Evolutionary conservation across 2,113 vertebrate genomes (phyloP), one percentile per base, ranked within the genome.

Genomic region (Apus apus): DNA sequence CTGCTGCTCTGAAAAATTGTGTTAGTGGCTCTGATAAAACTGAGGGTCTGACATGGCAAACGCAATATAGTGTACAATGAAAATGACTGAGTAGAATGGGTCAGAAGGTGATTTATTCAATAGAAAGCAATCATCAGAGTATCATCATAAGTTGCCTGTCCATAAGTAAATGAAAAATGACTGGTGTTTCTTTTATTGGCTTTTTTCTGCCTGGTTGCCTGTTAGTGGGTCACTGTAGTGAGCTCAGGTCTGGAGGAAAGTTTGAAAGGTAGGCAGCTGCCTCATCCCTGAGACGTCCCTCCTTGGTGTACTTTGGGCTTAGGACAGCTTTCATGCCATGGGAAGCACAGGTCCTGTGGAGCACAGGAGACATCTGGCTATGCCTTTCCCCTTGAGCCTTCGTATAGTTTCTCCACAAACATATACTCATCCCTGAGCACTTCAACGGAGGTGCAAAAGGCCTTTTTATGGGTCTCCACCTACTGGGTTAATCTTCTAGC

Each of bases 1-100:
- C 84, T 83, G 45, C 86, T 85, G 92, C 86, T 90, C 92, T 87
- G 90, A 90, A 85, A 95, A 95, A 96, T 95, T 94, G 92, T 77
- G 75, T 97, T 97, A 97, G 92, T 74, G 64, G 79, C 83, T 91
- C 89, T 94, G 90, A 93, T 95, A 94, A 94, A 97, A 94, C 16
- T 85, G 86, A 96, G 81, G 92, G 74, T 93, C 81, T 96, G 94
- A 96, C 93, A 94, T 93, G 92, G 89, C 89, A 96, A 96, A 95
- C 6, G 11, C 67, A 95, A 95, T 97, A 92, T 81, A 95, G 90
- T 27, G 51, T 94, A 87, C 88, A 93, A 82, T 87, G 94, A 94
- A 95, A 96, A 94, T 93, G 86, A 95, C 90, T 91, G 83, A 94
- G 74, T 57, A 85, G 93, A 92, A 46, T 0, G 21, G 95, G 93